Percentiles rank a stretch among this genome's conserved stretches.
These are phyloP conservation scores for Sus cebifrons DNA, from an alignment of 2,797 vertebrate species.

Conservation along the genomic window DNA sequence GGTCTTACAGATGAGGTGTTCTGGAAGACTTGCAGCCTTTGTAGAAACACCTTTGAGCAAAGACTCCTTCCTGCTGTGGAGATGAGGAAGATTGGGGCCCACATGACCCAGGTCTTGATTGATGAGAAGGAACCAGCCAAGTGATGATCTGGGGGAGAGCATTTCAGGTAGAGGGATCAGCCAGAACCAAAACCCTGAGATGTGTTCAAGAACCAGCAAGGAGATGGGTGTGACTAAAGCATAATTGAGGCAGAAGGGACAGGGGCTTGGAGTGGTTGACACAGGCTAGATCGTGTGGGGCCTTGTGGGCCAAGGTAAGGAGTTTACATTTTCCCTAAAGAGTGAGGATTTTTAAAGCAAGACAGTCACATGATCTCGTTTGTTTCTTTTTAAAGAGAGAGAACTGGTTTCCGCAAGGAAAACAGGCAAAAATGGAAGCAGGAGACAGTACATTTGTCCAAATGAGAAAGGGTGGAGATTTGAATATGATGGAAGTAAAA, in stretches of 20 bases:
- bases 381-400: neutral
- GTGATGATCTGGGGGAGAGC: neutral
- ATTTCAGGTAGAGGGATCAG: neutral
- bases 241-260: neutral
- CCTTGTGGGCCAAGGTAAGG: neutral
- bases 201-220: slow-evolving; percentile 9
- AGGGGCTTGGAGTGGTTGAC: neutral
- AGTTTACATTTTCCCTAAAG: slow-evolving; percentile 11
- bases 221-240: neutral
- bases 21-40: slow-evolving; percentile 25
- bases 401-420: slow-evolving; percentile 58
- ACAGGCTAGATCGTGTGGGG: neutral
- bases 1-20: neutral
- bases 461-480: neutral
- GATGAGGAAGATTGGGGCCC: neutral
- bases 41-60: slow-evolving; percentile 22
- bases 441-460: neutral
- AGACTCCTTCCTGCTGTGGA: neutral
- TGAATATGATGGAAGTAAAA: slow-evolving; percentile 26
- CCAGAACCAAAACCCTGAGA: neutral
- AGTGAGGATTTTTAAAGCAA: slow-evolving; percentile 32
- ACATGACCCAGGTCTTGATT: slow-evolving; percentile 15
- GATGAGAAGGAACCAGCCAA: neutral
- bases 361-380: neutral
- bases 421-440: neutral